Percentiles rank a stretch among this genome's conserved stretches.
Evolutionary conservation across 2,888 invertebrate species (phyloP).

Genomic region (Diaphora mendica): DNA sequence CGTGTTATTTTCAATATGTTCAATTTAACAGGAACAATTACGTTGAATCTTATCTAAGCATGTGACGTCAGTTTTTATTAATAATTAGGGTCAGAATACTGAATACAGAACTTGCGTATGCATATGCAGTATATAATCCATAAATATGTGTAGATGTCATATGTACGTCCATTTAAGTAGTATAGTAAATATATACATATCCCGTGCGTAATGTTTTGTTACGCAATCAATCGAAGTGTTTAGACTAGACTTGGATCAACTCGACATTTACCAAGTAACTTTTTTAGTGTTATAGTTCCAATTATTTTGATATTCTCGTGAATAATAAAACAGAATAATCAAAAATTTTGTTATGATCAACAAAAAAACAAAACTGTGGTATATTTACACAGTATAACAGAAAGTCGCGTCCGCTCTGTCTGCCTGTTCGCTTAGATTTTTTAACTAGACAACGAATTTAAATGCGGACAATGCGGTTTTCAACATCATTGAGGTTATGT

Average conservation of each 20-base stretch:
- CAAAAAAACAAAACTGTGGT: too few species aligned
- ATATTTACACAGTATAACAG: too few species aligned
- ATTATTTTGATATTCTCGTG: not conserved
- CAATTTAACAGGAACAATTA: not conserved
- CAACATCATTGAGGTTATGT: too few species aligned
- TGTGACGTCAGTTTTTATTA: not conserved
- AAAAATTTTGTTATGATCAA: too few species aligned
- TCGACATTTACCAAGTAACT: not conserved
- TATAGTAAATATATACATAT: not conserved
- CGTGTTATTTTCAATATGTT: not conserved
- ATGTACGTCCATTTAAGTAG: not conserved
- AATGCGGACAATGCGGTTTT: too few species aligned
- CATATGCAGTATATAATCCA: not conserved
- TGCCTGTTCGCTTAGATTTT: too few species aligned
- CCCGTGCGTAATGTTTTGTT: constrained; percentile 4
- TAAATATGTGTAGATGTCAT: not conserved
- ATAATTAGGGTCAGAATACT: not conserved
- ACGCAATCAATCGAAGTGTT: not conserved
- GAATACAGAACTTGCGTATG: not conserved
- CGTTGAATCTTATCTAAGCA: not conserved
- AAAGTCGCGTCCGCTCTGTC: too few species aligned
- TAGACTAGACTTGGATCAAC: not conserved
- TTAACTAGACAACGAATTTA: too few species aligned
- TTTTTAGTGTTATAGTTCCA: not conserved
- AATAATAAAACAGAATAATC: not conserved